Base-by-base conservation (phyloP, 2,888 invertebrate genomes). In the Carcina quercana region DNA sequence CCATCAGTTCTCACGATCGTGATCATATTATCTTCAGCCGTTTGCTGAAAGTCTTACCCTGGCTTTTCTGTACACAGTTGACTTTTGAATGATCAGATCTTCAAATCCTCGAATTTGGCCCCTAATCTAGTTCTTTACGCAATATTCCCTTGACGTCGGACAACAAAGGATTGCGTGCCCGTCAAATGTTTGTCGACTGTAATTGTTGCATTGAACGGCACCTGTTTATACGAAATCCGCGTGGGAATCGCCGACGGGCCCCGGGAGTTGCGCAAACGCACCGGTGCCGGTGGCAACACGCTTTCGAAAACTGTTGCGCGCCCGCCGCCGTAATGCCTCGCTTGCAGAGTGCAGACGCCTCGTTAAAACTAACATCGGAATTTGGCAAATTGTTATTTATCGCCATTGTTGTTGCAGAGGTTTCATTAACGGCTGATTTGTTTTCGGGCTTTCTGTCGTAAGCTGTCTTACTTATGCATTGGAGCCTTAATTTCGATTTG, bases 141-240 rank as follows among this genome's bases (percentile, higher is more conserved):
- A n/a, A n/a, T n/a, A n/a, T n/a, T n/a, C 20, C 20, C 20, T 20
- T 20, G 20, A n/a, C 24, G 24, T 10, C 11, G 12, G 4, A 24
- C 1, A 10, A 24, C 24, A 24, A 8, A 24, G 11, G 11, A 12
- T 17, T 17, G 5, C 7, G 17, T 8, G 15, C 15, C 19, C 14
- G 8, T 20, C 28, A n/a, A 64, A 63, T 57, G 57, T 66, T 66
- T 55, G 62, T 51, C 38, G 47, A 47, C 35, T 53, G 47, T 58
- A 64, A 59, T 63, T 59, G 64, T 59, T 65, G 59, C 59, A 61
- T 60, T 59, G 59, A 65, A 55, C 60, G 60, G 60, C 78, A 75
- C 70, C 71, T 76, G 73, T 63, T 66, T 67, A 61, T 70, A 73
- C 69, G 74, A 80, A 82, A 79, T 78, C 74, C 72, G 82, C 82